Evolutionary conservation across 1,140 invertebrate species (phyloP).

Genomic region (Saxidomus purpurata): DNA sequence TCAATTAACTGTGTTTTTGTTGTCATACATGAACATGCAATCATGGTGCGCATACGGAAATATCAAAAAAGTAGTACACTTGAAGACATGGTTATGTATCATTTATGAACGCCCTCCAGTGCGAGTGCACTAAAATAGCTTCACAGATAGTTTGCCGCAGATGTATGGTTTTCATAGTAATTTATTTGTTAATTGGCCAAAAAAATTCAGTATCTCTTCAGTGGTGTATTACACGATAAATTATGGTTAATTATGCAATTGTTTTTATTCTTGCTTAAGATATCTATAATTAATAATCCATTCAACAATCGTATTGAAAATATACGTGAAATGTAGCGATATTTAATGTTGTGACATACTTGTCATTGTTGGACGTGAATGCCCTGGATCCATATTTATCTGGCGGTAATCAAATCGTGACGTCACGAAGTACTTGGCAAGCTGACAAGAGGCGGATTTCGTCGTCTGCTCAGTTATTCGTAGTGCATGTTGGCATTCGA

Average conservation of each 20-base stretch:
- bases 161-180: neutral
- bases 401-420: conserved; percentile 58
- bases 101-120: neutral
- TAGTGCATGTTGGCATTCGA: conserved; percentile 65
- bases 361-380: conserved; percentile 49
- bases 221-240: too few species aligned
- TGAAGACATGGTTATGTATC: neutral
- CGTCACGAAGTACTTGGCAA: conserved; percentile 66
- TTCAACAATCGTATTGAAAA: too few species aligned
- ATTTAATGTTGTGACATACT: conserved; percentile 50
- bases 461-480: conserved; percentile 53
- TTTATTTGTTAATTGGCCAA: too few species aligned
- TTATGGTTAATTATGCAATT: too few species aligned
- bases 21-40: too few species aligned
- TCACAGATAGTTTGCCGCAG: neutral
- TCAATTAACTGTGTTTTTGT: too few species aligned
- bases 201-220: too few species aligned
- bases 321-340: too few species aligned
- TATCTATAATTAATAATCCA: too few species aligned
- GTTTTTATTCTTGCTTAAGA: too few species aligned
- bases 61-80: too few species aligned
- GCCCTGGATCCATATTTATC: conserved; percentile 62
- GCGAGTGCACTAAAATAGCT: neutral
- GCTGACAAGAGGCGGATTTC: conserved; percentile 58
- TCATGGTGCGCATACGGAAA: too few species aligned